Base-by-base conservation (phyloP, 1,140 invertebrate genomes). In the Hesperophylax magnus region DNA sequence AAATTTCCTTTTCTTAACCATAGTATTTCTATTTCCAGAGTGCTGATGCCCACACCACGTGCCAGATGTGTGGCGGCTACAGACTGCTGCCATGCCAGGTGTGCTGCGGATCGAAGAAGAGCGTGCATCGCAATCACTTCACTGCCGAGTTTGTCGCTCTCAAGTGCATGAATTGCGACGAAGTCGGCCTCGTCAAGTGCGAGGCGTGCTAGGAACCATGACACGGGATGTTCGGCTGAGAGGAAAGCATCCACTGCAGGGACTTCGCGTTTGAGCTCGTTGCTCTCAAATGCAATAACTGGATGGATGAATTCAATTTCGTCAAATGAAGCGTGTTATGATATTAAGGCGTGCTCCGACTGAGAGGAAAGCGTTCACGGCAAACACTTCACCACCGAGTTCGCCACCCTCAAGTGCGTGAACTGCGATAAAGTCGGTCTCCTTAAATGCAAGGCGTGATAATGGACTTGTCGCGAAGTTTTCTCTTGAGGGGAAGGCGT, bases 91-190 rank as follows among this genome's bases (percentile, higher is more conserved):
- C 97, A 0, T 99, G 98, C 88, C 91, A 93, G 1, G 92, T 96
- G 65, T 99, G 97, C 91, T 97, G 96, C 86, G 97, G 97, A 7
- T 98, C 96, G 86, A 98, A 98, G 91, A 98, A 98, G 89, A 98
- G 96, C 6, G 93, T 97, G 2, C 96, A 97, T 87, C 92, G 97
- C 81, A 98, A 98, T 89, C 94, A 98, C 85, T 98, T 98, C 87
- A 98, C 97, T 0, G 93, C 96, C 17, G 96, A 98, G 90, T 97
- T 98, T 86, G 94, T 97, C 61, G 96, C 97, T 1, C 91, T 99
- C n/a, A 97, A 97, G 84, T 99, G 98, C 89, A 98, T 97, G 94
- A 96, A 96, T 85, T 99, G 98, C 90, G 96, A 98, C 86, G 97
- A 98, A 90, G 97, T 97, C 14, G 98, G 97, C 47, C 91, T 99